Evolutionary conservation across 2,113 vertebrate genomes (phyloP).

Genomic region (Coptodon rendalli): DNA sequence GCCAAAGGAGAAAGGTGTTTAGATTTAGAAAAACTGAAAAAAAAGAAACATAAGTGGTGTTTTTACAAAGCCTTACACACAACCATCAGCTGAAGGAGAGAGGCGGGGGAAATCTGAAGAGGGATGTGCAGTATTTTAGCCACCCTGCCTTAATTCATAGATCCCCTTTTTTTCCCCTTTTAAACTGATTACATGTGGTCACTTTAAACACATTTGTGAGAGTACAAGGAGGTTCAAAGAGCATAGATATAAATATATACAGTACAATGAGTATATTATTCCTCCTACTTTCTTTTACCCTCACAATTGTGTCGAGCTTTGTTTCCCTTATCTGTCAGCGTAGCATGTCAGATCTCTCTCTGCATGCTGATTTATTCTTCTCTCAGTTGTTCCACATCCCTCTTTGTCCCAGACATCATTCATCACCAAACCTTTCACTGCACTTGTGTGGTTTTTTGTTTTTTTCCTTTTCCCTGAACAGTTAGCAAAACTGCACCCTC

Average conservation of each 20-base stretch:
- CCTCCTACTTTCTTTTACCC: neutral
- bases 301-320: neutral
- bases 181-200: conserved; percentile 3
- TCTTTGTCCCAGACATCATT: neutral
- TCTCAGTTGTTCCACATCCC: neutral
- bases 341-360: conserved; percentile 32
- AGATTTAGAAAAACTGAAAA: neutral
- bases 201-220: neutral
- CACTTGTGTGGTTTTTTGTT: neutral
- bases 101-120: neutral
- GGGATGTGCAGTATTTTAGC: conserved; percentile 54
- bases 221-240: neutral
- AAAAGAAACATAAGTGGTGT: conserved; percentile 2
- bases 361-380: conserved; percentile 30
- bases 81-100: conserved; percentile 28
- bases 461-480: neutral
- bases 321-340: conserved; percentile 7
- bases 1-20: conserved; percentile 45
- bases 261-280: conserved; percentile 15
- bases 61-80: conserved; percentile 62
- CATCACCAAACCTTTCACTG: neutral
- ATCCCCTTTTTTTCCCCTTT: neutral
- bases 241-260: conserved; percentile 1
- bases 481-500: neutral
- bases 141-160: conserved; percentile 67